A percentile compares a stretch with the other conserved stretches of the same genome.
Evolutionary conservation across 2,113 vertebrate genomes (phyloP).

Genomic region (Anoura caudifer): DNA sequence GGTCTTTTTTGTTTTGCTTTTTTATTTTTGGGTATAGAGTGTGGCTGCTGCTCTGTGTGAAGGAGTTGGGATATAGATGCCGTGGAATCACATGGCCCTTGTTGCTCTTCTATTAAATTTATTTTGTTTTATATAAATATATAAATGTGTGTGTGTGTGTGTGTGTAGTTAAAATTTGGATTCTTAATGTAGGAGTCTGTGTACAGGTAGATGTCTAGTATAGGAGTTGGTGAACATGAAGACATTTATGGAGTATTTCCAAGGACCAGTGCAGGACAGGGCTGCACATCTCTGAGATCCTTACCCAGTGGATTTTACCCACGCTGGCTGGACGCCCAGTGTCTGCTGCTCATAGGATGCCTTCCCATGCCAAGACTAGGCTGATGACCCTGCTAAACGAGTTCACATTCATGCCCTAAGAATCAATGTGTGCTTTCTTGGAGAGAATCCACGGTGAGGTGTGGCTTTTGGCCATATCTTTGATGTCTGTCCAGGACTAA

Average conservation of each 20-base stretch:
- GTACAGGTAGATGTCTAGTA: neutral
- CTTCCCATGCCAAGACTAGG: neutral
- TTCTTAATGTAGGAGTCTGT: neutral
- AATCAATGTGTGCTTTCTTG: neutral
- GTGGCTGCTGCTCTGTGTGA: no score
- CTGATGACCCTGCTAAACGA: neutral
- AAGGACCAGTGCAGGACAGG: neutral
- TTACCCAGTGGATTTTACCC: neutral
- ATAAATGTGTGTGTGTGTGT: no score
- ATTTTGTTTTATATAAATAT: no score
- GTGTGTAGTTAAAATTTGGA: neutral
- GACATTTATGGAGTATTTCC: neutral
- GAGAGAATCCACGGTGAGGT: neutral
- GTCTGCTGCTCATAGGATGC: neutral
- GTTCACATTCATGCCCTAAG: neutral
- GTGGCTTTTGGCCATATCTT: neutral
- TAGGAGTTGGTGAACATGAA: neutral
- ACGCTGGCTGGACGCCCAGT: neutral
- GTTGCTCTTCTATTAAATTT: no score
- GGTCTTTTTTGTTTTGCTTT: no score
- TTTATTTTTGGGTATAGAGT: no score
- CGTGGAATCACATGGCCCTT: no score
- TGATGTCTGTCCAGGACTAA: neutral
- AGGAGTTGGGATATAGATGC: no score
- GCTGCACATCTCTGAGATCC: neutral